Evolutionary conservation across 2,113 vertebrate species (phyloP).

Genomic region (Siphamia tubifer): DNA sequence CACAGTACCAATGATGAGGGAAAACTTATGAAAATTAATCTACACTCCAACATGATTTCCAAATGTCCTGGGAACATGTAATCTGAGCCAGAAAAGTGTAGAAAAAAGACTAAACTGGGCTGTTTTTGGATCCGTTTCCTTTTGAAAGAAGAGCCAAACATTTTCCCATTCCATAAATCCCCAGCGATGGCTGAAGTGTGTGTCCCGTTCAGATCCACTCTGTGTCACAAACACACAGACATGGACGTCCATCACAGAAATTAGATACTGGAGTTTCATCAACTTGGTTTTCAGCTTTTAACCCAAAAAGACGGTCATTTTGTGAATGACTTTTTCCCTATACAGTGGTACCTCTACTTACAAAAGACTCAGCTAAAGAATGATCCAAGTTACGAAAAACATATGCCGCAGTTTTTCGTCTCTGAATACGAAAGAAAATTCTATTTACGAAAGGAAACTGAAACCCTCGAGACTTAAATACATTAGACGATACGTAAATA

Average conservation of each 20-base stretch:
- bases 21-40: neutral
- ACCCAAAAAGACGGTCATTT: too few relatives aligned
- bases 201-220: conserved; percentile 1
- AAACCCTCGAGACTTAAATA: too few relatives aligned
- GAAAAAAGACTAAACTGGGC: conserved; percentile 7
- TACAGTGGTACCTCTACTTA: too few relatives aligned
- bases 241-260: conserved; percentile 10
- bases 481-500: too few relatives aligned
- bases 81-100: conserved; percentile 5
- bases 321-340: too few relatives aligned
- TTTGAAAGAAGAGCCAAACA: conserved; percentile 52
- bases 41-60: neutral
- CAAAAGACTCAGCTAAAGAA: too few relatives aligned
- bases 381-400: too few relatives aligned
- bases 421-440: too few relatives aligned
- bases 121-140: conserved; percentile 1
- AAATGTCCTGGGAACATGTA: neutral
- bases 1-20: neutral
- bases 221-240: neutral
- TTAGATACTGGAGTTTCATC: too few relatives aligned
- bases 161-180: conserved; percentile 35
- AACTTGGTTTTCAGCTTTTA: too few relatives aligned
- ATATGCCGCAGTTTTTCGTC: too few relatives aligned
- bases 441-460: too few relatives aligned
- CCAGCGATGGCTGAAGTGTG: conserved; percentile 1